Base-by-base conservation (phyloP, 2,797 vertebrate species). In the Siniperca obscura region DNA sequence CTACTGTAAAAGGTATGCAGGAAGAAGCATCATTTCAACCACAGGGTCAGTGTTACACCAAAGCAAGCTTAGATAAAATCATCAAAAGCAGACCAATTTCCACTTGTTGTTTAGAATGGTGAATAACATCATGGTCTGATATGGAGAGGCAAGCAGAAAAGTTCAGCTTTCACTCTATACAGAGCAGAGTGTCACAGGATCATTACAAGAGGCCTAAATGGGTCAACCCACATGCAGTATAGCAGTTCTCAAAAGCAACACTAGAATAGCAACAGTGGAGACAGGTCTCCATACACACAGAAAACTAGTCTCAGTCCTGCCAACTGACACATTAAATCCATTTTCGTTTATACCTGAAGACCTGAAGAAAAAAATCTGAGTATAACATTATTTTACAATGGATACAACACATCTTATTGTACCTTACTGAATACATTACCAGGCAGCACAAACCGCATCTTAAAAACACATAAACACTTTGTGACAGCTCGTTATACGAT, bases 211-310 rank as follows among this genome's bases (percentile, higher is more conserved):
- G 36, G 53, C 62, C 50, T 22, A 14, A 25, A 42, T 11, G 27
- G 19, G 30, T 60, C 21, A 36, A 42, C 40, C 25, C 19, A 59
- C 38, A 61, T 38, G 46, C 30, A 21, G 48, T 25, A 50, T 55
- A 76, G 73, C 50, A 62, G 9, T 30, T 59, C 36, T 74, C 60
- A 53, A 65, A 55, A 50, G 19, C 48, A 68, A 46, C 68, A 64
- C 27, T 48, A n/a, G 57, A 67, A 50, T 4, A 80, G 42, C 25
- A 70, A 38, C 53, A 42, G 19, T 14, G 19, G 27, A 68, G 48
- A 53, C 71, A 16, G 16, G 22, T 53, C 66, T 66, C 25, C 38
- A 8, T 9, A 14, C 53, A 55, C 34, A 57, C 7, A 27, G 27
- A 25, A 30, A 46, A 36, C 27, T 34, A 1, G 17, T 12, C 36